Percentiles rank a stretch among this genome's conserved stretches.
phyloP scores from a whole-genome alignment of 2,888 invertebrate genomes.

The Onthophagus sagittarius region DNA sequence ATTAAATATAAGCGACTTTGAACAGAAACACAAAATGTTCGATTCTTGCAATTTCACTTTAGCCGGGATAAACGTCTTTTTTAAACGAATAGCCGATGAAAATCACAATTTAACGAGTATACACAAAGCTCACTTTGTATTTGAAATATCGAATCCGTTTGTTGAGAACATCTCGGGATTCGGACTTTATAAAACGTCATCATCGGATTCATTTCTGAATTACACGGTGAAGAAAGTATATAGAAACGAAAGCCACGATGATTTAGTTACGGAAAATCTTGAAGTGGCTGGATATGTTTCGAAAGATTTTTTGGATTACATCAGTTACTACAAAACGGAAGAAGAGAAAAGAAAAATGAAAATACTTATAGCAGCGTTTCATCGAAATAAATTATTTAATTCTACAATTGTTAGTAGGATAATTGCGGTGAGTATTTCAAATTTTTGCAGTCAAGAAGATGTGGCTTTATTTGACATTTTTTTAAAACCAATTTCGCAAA shows the following conservation, averaged over 20 bases:
- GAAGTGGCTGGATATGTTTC: conserved; percentile 20
- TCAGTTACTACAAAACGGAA: neutral
- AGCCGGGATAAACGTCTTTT: conserved; percentile 18
- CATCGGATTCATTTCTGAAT: conserved; percentile 9
- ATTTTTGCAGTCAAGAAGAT: conserved; percentile 14
- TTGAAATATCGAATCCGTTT: conserved; percentile 19
- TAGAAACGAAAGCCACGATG: conserved; percentile 3
- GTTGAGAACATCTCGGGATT: conserved; percentile 15
- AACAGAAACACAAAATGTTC: conserved; percentile 5
- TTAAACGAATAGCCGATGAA: conserved; percentile 17
- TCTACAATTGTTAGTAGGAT: conserved; percentile 7
- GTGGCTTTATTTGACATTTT: conserved; percentile 13
- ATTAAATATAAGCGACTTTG: neutral
- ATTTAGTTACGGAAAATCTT: conserved; percentile 3
- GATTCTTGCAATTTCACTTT: conserved; percentile 15
- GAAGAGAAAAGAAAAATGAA: conserved; percentile 15
- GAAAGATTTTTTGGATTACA: neutral
- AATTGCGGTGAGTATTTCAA: conserved; percentile 11
- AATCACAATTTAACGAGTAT: conserved; percentile 11
- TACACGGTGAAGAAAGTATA: conserved; percentile 14
- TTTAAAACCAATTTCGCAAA: conserved; percentile 3
- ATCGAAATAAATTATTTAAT: conserved; percentile 10
- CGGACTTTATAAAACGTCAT: conserved; percentile 8
- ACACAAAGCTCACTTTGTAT: conserved; percentile 6
- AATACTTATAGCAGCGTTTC: conserved; percentile 13